Conservation (phyloP, 2,888 invertebrate genomes). For the Cataglyphis albicans region DNA sequence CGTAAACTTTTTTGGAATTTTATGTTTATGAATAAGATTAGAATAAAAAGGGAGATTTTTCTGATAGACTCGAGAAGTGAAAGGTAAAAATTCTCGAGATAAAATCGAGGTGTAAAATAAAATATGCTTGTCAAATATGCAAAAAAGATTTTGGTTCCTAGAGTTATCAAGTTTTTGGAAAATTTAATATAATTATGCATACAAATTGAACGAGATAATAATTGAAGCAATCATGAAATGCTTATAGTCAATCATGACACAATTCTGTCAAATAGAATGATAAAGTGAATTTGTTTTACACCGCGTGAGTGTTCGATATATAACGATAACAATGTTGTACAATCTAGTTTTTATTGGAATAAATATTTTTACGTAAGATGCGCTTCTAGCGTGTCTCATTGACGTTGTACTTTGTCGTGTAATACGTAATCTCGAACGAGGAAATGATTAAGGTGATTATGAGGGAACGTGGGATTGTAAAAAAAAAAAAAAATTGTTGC, state of each 20-base stretch:
- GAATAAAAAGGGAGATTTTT: neutral
- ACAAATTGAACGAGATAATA: neutral
- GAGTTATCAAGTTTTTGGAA: neutral
- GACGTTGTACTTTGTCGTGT: neutral
- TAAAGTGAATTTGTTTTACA: neutral
- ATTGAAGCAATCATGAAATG: neutral
- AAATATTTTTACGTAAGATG: neutral
- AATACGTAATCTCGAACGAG: neutral
- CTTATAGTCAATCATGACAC: neutral
- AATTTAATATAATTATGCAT: neutral
- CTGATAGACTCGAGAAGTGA: neutral
- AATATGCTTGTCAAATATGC: neutral
- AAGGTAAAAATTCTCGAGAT: slow-evolving; percentile 10
- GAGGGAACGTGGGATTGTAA: slow-evolving; percentile 5
- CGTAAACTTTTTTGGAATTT: neutral
- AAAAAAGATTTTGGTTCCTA: neutral
- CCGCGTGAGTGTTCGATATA: neutral
- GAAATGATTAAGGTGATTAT: slow-evolving; percentile 19
- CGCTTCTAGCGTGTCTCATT: neutral
- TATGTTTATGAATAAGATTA: neutral
- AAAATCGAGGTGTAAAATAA: neutral
- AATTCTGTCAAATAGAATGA: neutral
- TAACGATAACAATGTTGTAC: neutral
- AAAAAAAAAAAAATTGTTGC: slow-evolving; percentile 2
- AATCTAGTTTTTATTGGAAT: neutral